phyloP scores from a whole-genome alignment of 2,113 vertebrate genomes.

The Ageneiosus marmoratus region DNA sequence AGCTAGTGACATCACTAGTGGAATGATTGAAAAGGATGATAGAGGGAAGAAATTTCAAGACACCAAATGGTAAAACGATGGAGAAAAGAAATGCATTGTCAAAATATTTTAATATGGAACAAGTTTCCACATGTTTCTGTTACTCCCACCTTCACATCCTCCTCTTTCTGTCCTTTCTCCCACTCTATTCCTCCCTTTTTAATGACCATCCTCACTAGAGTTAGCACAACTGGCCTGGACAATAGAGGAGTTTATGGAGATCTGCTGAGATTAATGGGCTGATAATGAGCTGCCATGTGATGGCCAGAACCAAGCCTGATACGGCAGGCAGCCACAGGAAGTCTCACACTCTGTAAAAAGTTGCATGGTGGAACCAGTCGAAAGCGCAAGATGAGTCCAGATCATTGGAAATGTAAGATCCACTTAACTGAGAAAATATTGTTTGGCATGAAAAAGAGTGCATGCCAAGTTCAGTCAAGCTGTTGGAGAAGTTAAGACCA shows the following conservation, averaged over 20 bases:
- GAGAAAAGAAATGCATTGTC: neutral
- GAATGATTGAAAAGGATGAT: neutral
- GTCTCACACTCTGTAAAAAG: conserved; percentile 65
- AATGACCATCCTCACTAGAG: conserved; percentile 65
- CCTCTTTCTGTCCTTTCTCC: conserved; percentile 6
- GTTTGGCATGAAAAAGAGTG: conserved; percentile 34
- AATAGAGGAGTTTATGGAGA: conserved; percentile 76
- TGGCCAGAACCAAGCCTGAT: conserved; percentile 62
- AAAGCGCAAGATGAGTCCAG: conserved; percentile 51
- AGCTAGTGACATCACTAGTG: neutral
- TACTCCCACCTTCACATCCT: conserved; percentile 17
- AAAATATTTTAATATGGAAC: neutral
- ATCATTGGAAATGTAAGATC: conserved; percentile 45
- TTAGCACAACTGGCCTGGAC: conserved; percentile 64
- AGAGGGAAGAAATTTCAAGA: neutral
- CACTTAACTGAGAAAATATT: conserved; percentile 46
- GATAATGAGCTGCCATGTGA: conserved; percentile 75
- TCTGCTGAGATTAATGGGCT: conserved; percentile 75
- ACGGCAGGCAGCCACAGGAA: conserved; percentile 67
- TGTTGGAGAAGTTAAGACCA: conserved; percentile 16
- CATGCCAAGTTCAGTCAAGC: conserved; percentile 32
- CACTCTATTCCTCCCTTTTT: conserved; percentile 45
- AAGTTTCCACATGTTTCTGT: conserved; percentile 12
- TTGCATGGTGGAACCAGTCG: conserved; percentile 54
- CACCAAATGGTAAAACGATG: neutral